These are phyloP conservation scores for Manis javanica DNA, from an alignment of 2,797 vertebrate species.

Conservation along the genomic window DNA sequence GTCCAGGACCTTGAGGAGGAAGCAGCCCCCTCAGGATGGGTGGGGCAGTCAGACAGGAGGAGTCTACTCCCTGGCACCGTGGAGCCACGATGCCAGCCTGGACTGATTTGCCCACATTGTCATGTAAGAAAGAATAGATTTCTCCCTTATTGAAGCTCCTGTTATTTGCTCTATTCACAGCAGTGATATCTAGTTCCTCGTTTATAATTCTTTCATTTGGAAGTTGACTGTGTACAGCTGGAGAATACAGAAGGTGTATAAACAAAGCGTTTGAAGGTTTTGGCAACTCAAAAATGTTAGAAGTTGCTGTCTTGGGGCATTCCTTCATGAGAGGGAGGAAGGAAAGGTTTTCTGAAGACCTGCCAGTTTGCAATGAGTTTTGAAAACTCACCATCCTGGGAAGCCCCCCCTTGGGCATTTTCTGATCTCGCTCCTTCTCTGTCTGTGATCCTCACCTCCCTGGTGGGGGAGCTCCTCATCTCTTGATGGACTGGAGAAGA, in stretches of 20 bases:
- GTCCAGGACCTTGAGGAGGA: not conserved
- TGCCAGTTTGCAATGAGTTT: not conserved
- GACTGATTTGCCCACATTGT: too few species aligned
- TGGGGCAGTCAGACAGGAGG: not conserved
- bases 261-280: not conserved
- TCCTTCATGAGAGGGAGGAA: not conserved
- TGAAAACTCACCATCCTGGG: not conserved
- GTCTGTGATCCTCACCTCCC: not conserved
- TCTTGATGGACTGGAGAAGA: not conserved
- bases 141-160: not conserved
- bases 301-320: not conserved
- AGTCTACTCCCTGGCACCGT: rapidly evolving
- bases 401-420: not conserved
- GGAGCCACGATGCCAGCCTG: rapidly evolving
- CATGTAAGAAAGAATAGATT: not conserved
- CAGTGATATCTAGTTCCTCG: not conserved
- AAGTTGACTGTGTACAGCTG: not conserved
- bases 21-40: not conserved
- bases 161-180: not conserved
- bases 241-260: not conserved
- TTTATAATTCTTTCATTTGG: slow-evolving; percentile 23
- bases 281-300: not conserved
- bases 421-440: not conserved
- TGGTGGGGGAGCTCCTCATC: too few species aligned
- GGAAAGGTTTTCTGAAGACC: not conserved